Conservation (phyloP, 2,113 vertebrate genomes). For the Brachypodius melanocephalos region DNA sequence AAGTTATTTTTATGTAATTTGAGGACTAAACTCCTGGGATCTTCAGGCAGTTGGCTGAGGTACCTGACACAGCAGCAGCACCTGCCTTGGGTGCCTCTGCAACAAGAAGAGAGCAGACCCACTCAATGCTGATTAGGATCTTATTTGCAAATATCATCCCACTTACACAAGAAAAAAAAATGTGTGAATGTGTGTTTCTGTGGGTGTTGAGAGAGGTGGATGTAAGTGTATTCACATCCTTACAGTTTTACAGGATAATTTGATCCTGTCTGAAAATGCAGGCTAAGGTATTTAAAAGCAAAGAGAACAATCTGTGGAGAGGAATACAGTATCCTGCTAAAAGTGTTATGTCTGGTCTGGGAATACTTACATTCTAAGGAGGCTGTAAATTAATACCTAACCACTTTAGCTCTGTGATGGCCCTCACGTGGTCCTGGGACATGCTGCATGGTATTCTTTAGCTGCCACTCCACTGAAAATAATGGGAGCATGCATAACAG, state of each 20-base stretch:
- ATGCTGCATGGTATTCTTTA: not conserved
- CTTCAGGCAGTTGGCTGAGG: not conserved
- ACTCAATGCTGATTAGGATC: not conserved
- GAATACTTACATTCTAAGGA: conserved; percentile 21
- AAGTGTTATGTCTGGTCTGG: conserved; percentile 30
- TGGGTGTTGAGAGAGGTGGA: not conserved
- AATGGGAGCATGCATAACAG: not conserved
- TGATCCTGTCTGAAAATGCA: conserved; percentile 19
- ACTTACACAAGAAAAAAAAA: not conserved
- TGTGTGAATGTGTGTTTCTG: not conserved
- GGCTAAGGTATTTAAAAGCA: conserved; percentile 7
- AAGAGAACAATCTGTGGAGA: not conserved
- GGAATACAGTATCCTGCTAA: not conserved
- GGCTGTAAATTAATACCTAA: conserved; percentile 46
- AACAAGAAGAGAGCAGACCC: not conserved
- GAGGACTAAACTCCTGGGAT: not conserved
- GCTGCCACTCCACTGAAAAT: conserved; percentile 15
- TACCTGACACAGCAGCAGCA: not conserved
- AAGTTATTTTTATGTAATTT: not conserved
- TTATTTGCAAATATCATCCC: not conserved
- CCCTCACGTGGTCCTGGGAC: conserved; percentile 9
- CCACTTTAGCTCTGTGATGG: conserved; percentile 29
- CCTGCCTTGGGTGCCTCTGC: not conserved
- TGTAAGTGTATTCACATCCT: not conserved
- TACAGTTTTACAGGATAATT: not conserved